phyloP scores from a whole-genome alignment of 92 coral and sea anemone species.

The Epizoanthus stellaris region DNA sequence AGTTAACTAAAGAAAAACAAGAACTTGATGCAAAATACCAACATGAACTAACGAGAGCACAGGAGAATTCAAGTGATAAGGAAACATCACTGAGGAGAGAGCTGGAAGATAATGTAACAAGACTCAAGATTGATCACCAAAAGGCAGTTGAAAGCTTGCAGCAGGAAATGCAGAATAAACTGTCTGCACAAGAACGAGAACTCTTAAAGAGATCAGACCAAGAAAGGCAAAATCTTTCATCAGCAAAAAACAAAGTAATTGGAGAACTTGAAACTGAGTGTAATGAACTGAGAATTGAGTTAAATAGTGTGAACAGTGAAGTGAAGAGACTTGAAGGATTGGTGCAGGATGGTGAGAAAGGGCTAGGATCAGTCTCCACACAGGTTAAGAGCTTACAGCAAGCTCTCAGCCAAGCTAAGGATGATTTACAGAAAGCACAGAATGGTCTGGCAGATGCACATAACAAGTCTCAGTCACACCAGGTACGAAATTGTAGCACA shows the following conservation, averaged over 20 bases:
- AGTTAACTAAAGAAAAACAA: slow-evolving; percentile 74
- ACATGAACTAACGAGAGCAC: slow-evolving; percentile 71
- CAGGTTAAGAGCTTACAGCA: slow-evolving; percentile 77
- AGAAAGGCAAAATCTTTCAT: slow-evolving; percentile 70
- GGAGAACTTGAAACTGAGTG: slow-evolving; percentile 74
- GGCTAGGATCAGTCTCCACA: slow-evolving; percentile 94
- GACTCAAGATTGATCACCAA: slow-evolving; percentile 64
- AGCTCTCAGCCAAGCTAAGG: slow-evolving; percentile 63
- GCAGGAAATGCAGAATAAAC: slow-evolving; percentile 61
- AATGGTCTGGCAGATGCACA: slow-evolving; percentile 69
- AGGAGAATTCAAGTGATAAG: slow-evolving; percentile 77
- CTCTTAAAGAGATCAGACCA: slow-evolving; percentile 57
- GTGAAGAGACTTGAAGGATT: slow-evolving; percentile 71
- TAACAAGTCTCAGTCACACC: slow-evolving; percentile 54
- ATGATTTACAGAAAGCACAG: slow-evolving; percentile 67
- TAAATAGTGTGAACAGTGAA: slow-evolving; percentile 63
- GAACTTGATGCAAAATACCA: slow-evolving; percentile 84
- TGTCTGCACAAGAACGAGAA: slow-evolving; percentile 56
- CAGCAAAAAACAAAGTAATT: slow-evolving; percentile 72
- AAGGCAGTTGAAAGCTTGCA: slow-evolving; percentile 56
- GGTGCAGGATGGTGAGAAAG: slow-evolving; percentile 87
- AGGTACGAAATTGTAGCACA: slow-evolving; percentile 56
- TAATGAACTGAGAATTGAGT: slow-evolving; percentile 70
- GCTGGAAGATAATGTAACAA: slow-evolving; percentile 65
- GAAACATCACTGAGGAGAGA: slow-evolving; percentile 72